phyloP scores from a whole-genome alignment of 2,888 invertebrate genomes.

The Dynastes hyllus region DNA sequence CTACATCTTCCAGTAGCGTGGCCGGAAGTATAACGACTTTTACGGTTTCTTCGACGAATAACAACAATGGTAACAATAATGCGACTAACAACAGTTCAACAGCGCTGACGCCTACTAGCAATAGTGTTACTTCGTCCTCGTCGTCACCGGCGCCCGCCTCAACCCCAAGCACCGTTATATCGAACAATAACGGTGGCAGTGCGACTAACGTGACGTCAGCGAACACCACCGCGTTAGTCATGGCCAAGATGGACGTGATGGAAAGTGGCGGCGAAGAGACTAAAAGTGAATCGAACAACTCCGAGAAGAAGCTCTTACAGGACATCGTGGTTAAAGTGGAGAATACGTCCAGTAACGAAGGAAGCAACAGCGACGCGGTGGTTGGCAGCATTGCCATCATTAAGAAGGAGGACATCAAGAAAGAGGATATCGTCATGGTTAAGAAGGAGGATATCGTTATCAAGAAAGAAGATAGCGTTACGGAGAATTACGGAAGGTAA shows the following conservation, averaged over 20 bases:
- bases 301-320: conserved; percentile 36
- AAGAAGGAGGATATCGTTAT: conserved; percentile 19
- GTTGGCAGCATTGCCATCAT: conserved; percentile 26
- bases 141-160: conserved; percentile 63
- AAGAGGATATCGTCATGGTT: conserved; percentile 60
- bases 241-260: conserved; percentile 42
- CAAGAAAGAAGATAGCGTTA: conserved; percentile 22
- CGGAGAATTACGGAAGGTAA: conserved; percentile 42
- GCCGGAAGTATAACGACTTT: conserved; percentile 60
- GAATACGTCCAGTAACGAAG: conserved; percentile 44
- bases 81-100: conserved; percentile 29
- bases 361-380: conserved; percentile 45
- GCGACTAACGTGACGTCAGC: conserved; percentile 37
- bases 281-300: conserved; percentile 47
- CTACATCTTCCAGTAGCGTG: conserved; percentile 61
- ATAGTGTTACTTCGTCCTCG: conserved; percentile 60
- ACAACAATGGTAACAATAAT: conserved; percentile 18
- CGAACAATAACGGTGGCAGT: conserved; percentile 36
- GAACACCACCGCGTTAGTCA: conserved; percentile 39
- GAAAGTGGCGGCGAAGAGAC: conserved; percentile 48
- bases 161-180: conserved; percentile 53
- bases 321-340: conserved; percentile 45
- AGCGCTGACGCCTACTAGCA: conserved; percentile 60
- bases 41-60: conserved; percentile 60
- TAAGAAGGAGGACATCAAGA: conserved; percentile 52